These are phyloP conservation scores for Danio aesculapii DNA, from an alignment of 2,797 vertebrate genomes.

Conservation along the genomic window DNA sequence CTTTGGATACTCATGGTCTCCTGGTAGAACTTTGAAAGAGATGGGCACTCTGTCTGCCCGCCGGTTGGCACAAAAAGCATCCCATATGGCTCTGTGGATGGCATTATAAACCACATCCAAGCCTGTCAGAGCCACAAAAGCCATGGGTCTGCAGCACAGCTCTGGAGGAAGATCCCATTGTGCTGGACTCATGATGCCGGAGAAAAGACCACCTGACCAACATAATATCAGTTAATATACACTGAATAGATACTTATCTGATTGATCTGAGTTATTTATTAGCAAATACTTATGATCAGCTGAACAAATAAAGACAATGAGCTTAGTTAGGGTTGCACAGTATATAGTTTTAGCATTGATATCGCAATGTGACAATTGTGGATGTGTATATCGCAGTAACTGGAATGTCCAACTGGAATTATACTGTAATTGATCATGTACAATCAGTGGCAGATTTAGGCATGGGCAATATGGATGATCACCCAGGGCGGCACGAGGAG, in stretches of 20 bases:
- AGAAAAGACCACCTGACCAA: neutral
- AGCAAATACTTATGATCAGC: neutral
- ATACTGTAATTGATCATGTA: too few relatives aligned
- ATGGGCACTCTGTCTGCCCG: conserved; percentile 96
- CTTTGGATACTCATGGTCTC: conserved; percentile 97
- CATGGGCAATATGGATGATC: too few relatives aligned
- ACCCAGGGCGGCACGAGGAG: too few relatives aligned
- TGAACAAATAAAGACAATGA: neutral
- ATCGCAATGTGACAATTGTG: too few relatives aligned
- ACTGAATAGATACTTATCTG: neutral
- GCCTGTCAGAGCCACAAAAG: conserved; percentile 95
- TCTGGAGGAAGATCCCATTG: conserved; percentile 97
- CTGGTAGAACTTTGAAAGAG: conserved; percentile 96
- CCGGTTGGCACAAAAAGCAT: conserved; percentile 95
- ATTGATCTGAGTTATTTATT: neutral
- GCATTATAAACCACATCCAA: conserved; percentile 96
- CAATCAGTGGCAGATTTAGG: too few relatives aligned
- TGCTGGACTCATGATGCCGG: conserved; percentile 78
- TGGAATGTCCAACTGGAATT: too few relatives aligned
- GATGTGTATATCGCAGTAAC: too few relatives aligned
- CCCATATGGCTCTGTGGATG: conserved; percentile 96
- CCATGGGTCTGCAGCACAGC: conserved; percentile 96
- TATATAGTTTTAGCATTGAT: too few relatives aligned
- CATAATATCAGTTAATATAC: neutral
- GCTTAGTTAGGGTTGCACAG: neutral